Evolutionary conservation across 2,888 invertebrate species (phyloP), one percentile per base, ranked within the genome.

Genomic region (Neoaliturus tenellus): DNA sequence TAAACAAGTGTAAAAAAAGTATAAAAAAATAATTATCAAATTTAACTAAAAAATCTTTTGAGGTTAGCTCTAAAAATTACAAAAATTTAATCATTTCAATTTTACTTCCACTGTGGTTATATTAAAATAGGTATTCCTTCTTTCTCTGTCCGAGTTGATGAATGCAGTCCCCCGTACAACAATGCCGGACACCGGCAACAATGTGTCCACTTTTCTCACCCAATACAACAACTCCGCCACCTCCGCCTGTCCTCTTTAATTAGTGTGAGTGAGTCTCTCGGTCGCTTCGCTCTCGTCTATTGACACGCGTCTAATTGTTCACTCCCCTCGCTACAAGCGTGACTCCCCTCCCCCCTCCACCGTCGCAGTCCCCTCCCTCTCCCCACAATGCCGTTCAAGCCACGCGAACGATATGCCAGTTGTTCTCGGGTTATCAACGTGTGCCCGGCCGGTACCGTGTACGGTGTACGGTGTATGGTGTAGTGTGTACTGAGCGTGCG

Each of bases 291-390:
- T 51, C 51, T 51, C 51, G n/a, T 62, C 62, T 31, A 62, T 62
- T 62, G 62, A 62, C 62, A 28, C 62, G 62, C 31, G 28, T 62
- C 62, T 62, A 62, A 62, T 62, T 62, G 62, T 62, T 62, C 62
- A 31, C 62, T 62, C 62, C 62, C 62, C 62, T 62, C 62, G 31
- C 62, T 62, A 62, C 62, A 28, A 25, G 62, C 62, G 25, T 28
- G 31, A 31, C 62, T 25, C 31, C 28, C 25, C 62, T 31, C 62
- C 62, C 62, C n/a, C 58, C 58, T 51, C 25, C 23, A 6, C 23
- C 20, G 6, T 39, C 39, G 20, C 14, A 0, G 5, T 17, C 62
- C 62, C 62, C 62, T 62, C 62, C 62, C 62, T n/a, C 62, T 62
- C 62, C 28, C 62, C 28, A 31, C 31, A n/a, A n/a, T n/a, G n/a